phyloP scores from a whole-genome alignment of 2,888 invertebrate genomes.

The Nycteola revayana region DNA sequence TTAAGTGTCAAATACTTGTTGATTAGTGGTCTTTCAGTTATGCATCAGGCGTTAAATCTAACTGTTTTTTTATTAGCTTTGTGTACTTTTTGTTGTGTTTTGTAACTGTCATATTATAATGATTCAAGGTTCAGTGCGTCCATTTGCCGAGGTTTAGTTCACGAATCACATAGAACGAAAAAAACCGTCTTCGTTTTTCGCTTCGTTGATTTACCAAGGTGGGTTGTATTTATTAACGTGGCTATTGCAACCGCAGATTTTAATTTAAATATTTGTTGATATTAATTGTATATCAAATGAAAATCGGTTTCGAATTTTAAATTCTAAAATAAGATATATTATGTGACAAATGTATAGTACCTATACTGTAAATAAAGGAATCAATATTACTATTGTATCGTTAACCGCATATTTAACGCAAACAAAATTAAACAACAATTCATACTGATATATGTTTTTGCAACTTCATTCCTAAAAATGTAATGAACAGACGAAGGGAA shows the following conservation, averaged over 20 bases:
- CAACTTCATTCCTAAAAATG: too few relatives aligned
- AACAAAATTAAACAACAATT: too few relatives aligned
- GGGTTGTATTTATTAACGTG: slow-evolving; percentile 18
- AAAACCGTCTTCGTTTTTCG: slow-evolving; percentile 42
- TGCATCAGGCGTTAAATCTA: slow-evolving; percentile 3
- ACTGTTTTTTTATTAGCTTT: slow-evolving; percentile 34
- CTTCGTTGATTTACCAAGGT: slow-evolving; percentile 43
- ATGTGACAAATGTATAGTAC: too few relatives aligned
- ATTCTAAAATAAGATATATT: too few relatives aligned
- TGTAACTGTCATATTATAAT: slow-evolving; percentile 45
- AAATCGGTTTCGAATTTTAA: too few relatives aligned
- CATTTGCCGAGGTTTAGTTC: slow-evolving; percentile 56
- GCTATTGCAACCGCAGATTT: slow-evolving; percentile 22
- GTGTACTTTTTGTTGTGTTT: slow-evolving; percentile 48
- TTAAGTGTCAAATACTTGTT: background rate
- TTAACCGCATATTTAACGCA: too few relatives aligned
- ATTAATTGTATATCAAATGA: slow-evolving; percentile 9
- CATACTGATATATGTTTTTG: too few relatives aligned
- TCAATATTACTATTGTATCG: too few relatives aligned
- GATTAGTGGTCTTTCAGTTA: too few relatives aligned
- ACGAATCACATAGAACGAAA: slow-evolving; percentile 41
- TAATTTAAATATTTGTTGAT: slow-evolving; percentile 22
- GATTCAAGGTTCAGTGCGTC: slow-evolving; percentile 57
- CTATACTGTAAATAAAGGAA: too few relatives aligned
- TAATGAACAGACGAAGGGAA: too few relatives aligned